Evolutionary conservation across 2,888 invertebrate species (phyloP), one percentile per base, ranked within the genome.

Genomic region (Drosophila mimica): DNA sequence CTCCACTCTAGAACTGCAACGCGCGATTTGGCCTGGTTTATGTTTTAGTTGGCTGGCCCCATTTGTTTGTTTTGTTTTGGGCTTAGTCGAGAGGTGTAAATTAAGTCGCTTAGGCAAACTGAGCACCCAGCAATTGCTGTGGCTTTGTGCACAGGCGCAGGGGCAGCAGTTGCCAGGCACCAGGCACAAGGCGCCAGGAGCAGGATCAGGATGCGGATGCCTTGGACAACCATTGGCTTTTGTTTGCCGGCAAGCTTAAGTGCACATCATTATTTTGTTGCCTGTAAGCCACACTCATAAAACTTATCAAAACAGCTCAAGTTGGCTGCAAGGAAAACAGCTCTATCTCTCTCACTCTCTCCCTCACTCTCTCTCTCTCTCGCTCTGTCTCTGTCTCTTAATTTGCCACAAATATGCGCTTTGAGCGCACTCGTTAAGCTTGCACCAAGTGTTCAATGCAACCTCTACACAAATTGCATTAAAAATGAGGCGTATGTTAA

Each of bases 81-180:
- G 88, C 89, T 85, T 88, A 84, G 85, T 72, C 56, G 64, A 75
- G 84, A 85, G 85, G 85, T 85, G 85, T 85, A 85, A 85, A 85
- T 89, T 89, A 85, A 89, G 85, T 88, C 80, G 88, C 88, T 85
- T 84, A 78, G 57, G 62, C 81, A 66, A 74, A 77, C 51, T 51
- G 49, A 31, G 51, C 28, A 40, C 13, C 46, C 46, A 46, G 34
- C 17, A 76, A 75, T 73, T 80, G 75, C 65, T 70, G 83, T 61
- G 70, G 83, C 56, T 68, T 70, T 65, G 31, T 28, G 36, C 28
- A 11, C 40, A 46, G 34, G 17, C 17, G n/a, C 20, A 40, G 33
- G 13, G 17, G 43, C 34, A 48, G n/a, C 71, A 31, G 20, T 46
- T 20, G 4, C 46, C 25, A 15, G 17, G 66, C 34, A 56, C 15